Conservation (phyloP, 1,140 invertebrate species). For the Papilio glaucus region DNA sequence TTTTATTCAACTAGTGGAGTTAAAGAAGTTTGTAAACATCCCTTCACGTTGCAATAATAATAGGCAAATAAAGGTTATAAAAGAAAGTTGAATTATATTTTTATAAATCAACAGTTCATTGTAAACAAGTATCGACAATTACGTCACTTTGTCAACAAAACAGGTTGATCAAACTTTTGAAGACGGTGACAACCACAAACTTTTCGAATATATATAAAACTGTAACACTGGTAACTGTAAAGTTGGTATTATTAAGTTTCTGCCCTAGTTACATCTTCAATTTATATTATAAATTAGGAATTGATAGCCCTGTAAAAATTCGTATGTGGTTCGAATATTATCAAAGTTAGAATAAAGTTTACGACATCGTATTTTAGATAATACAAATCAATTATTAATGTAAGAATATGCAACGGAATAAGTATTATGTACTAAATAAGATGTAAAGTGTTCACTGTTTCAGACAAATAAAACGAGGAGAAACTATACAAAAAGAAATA, state of each 20-base stretch:
- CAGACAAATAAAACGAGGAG: conserved; percentile 59
- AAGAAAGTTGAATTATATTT: conserved; percentile 10
- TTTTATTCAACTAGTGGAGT: too few species aligned
- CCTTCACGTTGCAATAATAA: background rate
- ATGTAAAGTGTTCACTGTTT: conserved; percentile 13
- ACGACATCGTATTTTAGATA: background rate
- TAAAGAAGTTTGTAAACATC: too few species aligned
- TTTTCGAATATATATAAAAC: conserved; percentile 2
- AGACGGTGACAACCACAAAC: background rate
- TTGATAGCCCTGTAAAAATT: too few species aligned
- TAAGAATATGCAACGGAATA: background rate
- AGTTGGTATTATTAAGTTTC: background rate
- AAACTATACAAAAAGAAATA: conserved; percentile 66
- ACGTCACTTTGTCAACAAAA: background rate
- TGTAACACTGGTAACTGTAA: background rate
- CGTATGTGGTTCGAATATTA: too few species aligned
- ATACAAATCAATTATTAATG: conserved; percentile 8
- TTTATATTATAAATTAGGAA: too few species aligned
- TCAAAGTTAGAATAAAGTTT: too few species aligned
- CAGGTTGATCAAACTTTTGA: conserved; percentile 12
- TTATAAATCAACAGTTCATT: conserved; percentile 4
- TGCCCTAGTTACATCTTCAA: background rate
- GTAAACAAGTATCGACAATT: conserved; percentile 16
- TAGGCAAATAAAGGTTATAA: background rate
- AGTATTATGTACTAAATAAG: conserved; percentile 23